These are phyloP conservation scores for Euzophera pinguis DNA, from an alignment of 2,888 invertebrate species.

Conservation along the genomic window DNA sequence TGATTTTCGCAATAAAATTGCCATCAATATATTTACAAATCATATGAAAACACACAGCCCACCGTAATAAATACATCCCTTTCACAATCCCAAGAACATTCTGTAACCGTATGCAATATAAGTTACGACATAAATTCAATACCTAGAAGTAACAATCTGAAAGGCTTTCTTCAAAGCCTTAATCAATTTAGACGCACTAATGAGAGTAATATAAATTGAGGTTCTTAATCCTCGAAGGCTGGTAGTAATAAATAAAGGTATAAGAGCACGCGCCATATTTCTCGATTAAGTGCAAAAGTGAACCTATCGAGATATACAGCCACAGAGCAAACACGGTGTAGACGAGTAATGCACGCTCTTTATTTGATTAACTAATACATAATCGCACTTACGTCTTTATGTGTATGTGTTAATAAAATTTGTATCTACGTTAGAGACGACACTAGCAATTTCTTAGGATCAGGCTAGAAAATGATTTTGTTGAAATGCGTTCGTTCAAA, in stretches of 20 bases:
- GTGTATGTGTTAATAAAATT: conserved; percentile 2
- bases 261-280: conserved; percentile 76
- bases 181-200: conserved; percentile 72
- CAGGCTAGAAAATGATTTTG: not conserved
- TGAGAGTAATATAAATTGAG: conserved; percentile 72
- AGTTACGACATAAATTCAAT: not conserved
- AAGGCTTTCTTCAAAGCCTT: conserved; percentile 35
- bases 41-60: too few relatives aligned
- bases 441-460: not conserved
- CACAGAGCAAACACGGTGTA: conserved; percentile 5
- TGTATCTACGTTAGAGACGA: not conserved
- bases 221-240: conserved; percentile 65
- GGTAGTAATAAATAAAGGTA: conserved; percentile 71
- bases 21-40: too few relatives aligned
- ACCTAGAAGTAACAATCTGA: conserved; percentile 10
- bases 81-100: too few relatives aligned
- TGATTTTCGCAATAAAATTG: too few relatives aligned
- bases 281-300: conserved; percentile 78
- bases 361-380: conserved; percentile 10
- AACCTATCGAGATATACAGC: conserved; percentile 43
- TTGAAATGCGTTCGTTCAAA: not conserved
- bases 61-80: too few relatives aligned
- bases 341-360: conserved; percentile 1
- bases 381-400: conserved; percentile 4
- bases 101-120: not conserved